A percentile compares a stretch with the other conserved stretches of the same genome.
Evolutionary conservation across 1,140 invertebrate genomes (phyloP).

Genomic region (Ostrea denselamellosa): DNA sequence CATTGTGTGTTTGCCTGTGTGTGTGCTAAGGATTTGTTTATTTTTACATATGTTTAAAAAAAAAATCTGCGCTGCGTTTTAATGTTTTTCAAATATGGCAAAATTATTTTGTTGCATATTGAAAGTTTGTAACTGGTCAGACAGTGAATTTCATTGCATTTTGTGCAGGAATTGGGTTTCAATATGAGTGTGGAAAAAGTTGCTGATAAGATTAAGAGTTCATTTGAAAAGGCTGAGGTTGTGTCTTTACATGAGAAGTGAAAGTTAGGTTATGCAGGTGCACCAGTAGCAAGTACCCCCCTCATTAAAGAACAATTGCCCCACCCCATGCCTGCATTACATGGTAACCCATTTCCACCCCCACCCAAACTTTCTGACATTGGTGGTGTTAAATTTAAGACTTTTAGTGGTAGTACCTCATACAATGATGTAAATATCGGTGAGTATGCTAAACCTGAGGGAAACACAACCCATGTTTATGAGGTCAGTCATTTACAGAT

Average conservation of each 20-base stretch:
- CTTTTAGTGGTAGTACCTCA: neutral
- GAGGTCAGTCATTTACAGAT: neutral
- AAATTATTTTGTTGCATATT: neutral
- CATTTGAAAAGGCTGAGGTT: neutral
- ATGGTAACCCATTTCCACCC: neutral
- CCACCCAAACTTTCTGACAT: neutral
- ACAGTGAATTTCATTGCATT: neutral
- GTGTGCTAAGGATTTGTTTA: neutral
- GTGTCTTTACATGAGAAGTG: neutral
- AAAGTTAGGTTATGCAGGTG: neutral
- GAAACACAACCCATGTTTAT: neutral
- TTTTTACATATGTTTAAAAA: no score
- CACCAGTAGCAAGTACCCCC: neutral
- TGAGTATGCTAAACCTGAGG: neutral
- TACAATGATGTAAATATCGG: neutral
- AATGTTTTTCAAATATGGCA: neutral
- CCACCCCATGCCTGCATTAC: no score
- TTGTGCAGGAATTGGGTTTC: neutral
- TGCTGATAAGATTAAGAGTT: neutral
- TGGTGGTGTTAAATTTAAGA: neutral
- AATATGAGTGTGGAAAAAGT: neutral
- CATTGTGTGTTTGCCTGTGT: neutral
- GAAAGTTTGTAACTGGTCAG: no score
- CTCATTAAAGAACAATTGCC: neutral
- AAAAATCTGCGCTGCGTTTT: constrained; percentile 30